phyloP scores from a whole-genome alignment of 2,113 vertebrate genomes.

The Symphodus melops region DNA sequence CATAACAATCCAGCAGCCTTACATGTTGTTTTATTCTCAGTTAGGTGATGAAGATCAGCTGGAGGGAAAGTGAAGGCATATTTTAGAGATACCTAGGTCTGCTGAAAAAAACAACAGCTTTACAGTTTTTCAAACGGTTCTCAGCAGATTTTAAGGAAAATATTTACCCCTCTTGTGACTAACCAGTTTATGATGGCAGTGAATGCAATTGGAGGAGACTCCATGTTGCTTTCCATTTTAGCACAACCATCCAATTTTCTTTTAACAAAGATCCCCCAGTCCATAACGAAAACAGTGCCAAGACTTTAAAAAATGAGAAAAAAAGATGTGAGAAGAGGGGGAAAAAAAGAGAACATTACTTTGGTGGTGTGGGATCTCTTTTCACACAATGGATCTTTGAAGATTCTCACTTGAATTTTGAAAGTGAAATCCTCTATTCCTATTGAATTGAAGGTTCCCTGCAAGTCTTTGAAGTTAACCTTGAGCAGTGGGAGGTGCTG shows the following conservation, averaged over 20 bases:
- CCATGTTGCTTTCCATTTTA: constrained; percentile 50
- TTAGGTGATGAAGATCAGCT: constrained; percentile 45
- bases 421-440: constrained; percentile 5
- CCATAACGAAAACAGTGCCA: constrained; percentile 16
- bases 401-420: constrained; percentile 5
- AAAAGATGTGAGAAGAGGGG: neutral
- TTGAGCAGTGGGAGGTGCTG: neutral
- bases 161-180: constrained; percentile 43
- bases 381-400: constrained; percentile 21
- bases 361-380: constrained; percentile 5
- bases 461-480: constrained; percentile 4
- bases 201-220: constrained; percentile 36
- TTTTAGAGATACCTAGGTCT: constrained; percentile 52
- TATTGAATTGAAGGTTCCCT: neutral
- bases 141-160: constrained; percentile 41
- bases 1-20: constrained; percentile 53
- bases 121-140: constrained; percentile 28
- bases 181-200: constrained; percentile 18
- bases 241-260: constrained; percentile 31
- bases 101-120: constrained; percentile 7
- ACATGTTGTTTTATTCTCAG: constrained; percentile 44
- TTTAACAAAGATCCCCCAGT: constrained; percentile 35
- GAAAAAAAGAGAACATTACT: neutral
- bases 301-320: constrained; percentile 1
- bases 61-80: constrained; percentile 16